Conservation (phyloP, 2,113 vertebrate genomes). For the Tringa solitaria region DNA sequence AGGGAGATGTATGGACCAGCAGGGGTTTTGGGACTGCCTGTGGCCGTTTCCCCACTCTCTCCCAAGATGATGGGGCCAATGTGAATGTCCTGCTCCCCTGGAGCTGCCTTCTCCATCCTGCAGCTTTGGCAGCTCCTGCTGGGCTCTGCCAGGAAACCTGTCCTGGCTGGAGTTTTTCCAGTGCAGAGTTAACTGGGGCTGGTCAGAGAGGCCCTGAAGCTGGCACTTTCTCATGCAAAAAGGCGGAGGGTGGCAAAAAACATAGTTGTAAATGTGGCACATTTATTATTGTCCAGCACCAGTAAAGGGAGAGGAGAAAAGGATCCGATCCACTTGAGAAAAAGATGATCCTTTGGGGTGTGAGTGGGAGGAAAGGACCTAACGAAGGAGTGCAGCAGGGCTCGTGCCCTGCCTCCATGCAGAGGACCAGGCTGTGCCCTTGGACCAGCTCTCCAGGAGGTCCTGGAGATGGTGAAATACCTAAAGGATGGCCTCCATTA, state of each 20-base stretch:
- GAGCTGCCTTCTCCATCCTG: background rate
- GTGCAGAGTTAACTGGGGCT: background rate
- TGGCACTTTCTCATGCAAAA: background rate
- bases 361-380: background rate
- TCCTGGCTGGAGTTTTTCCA: background rate
- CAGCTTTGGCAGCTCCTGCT: fast-evolving
- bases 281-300: background rate
- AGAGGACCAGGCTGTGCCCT: background rate
- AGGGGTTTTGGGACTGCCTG: background rate
- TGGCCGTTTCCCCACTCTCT: background rate
- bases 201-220: background rate
- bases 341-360: background rate
- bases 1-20: background rate
- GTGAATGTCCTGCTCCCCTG: background rate
- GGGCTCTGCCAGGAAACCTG: background rate
- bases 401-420: background rate
- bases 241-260: background rate
- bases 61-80: too few species aligned
- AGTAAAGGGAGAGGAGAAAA: background rate
- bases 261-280: background rate
- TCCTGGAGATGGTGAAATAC: background rate
- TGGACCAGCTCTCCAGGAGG: background rate
- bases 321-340: background rate
- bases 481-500: background rate
- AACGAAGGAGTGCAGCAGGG: background rate